Evolutionary conservation across 2,888 invertebrate species (phyloP).

Genomic region (Acleris holmiana): DNA sequence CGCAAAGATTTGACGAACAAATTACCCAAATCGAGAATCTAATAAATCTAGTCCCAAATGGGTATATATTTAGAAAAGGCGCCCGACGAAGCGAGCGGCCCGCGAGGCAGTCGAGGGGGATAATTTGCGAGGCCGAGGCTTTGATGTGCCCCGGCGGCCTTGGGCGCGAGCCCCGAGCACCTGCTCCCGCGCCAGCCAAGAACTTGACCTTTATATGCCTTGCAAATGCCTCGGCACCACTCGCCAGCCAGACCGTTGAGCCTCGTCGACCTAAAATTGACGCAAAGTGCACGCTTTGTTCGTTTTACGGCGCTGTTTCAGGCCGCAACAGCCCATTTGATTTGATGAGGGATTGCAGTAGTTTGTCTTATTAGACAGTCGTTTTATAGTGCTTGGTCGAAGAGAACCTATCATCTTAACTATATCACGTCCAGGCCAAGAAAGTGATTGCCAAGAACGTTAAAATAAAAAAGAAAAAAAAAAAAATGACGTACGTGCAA

Average conservation of each 20-base stretch:
- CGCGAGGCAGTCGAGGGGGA: constrained; percentile 63
- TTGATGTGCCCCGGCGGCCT: constrained; percentile 38
- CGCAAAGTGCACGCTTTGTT: constrained; percentile 28
- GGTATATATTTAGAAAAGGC: constrained; percentile 52
- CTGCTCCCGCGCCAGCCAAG: constrained; percentile 51
- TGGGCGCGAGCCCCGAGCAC: constrained; percentile 32
- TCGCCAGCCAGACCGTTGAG: constrained; percentile 19
- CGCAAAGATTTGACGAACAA: background rate
- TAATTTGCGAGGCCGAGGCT: constrained; percentile 55
- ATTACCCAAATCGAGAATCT: constrained; percentile 1
- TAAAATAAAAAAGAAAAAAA: too few species aligned
- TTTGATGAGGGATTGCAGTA: constrained; percentile 6
- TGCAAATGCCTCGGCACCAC: constrained; percentile 34
- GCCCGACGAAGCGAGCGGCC: constrained; percentile 45
- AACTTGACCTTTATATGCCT: constrained; percentile 72
- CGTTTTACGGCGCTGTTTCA: constrained; percentile 12
- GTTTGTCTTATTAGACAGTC: background rate
- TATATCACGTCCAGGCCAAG: too few species aligned
- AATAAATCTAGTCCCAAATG: constrained; percentile 27
- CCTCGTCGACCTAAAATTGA: constrained; percentile 32
- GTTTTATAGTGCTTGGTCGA: background rate
- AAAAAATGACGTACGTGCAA: too few species aligned
- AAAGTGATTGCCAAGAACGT: too few species aligned
- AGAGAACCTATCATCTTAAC: background rate
- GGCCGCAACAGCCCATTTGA: constrained; percentile 8